Conservation (phyloP, 2,113 vertebrate species). For the Solenodon paradoxus region DNA sequence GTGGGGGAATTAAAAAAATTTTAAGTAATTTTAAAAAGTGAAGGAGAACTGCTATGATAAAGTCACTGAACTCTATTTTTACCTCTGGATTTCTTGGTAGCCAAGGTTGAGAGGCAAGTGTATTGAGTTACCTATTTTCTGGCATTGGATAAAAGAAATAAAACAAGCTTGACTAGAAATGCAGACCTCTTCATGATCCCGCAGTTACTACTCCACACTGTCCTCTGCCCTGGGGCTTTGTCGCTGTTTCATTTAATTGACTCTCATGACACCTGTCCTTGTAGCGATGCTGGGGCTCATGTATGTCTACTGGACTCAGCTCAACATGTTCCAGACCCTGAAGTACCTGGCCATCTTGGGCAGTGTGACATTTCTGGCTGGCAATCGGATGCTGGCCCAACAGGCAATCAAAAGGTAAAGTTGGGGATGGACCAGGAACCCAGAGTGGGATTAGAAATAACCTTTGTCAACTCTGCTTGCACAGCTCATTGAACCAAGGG, state of each 20-base stretch:
- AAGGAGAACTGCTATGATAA: no score
- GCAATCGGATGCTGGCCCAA: conserved; percentile 98
- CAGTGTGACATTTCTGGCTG: conserved; percentile 95
- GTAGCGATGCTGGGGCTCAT: conserved; percentile 96
- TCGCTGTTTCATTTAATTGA: not conserved
- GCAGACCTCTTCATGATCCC: not conserved
- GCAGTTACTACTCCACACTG: not conserved
- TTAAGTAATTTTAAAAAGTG: no score
- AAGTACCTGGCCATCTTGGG: conserved; percentile 97
- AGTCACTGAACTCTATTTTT: not conserved
- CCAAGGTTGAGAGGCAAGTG: not conserved
- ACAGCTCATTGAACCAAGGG: not conserved
- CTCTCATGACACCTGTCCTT: conserved; percentile 1
- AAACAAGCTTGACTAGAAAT: not conserved
- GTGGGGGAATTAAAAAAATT: no score
- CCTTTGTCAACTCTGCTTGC: not conserved
- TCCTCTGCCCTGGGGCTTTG: not conserved
- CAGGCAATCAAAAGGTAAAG: conserved; percentile 96
- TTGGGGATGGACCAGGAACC: accelerated
- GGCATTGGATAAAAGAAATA: not conserved
- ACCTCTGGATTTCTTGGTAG: not conserved
- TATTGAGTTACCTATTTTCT: not conserved
- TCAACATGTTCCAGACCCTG: conserved; percentile 99
- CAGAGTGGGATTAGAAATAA: not conserved
- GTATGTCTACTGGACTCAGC: conserved; percentile 99